These are phyloP conservation scores for Podarcis cretensis DNA, from an alignment of 2,113 vertebrate genomes.

Conservation along the genomic window DNA sequence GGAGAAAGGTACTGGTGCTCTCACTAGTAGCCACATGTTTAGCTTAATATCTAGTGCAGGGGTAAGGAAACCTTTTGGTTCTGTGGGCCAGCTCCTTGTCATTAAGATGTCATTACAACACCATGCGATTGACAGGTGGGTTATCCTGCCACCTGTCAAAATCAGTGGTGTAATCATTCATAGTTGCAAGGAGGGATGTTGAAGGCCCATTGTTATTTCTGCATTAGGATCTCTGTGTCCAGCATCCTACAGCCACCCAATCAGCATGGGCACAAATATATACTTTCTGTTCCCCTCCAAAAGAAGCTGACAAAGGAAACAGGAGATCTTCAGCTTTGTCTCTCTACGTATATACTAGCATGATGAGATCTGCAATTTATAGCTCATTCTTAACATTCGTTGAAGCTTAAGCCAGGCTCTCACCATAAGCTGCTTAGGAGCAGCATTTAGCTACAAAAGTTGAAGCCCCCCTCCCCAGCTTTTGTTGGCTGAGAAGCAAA, in stretches of 20 bases:
- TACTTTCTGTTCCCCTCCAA: neutral
- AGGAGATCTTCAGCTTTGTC: constrained; percentile 3
- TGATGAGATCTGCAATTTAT: constrained; percentile 5
- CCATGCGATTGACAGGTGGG: no score
- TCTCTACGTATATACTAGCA: neutral
- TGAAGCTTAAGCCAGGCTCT: neutral
- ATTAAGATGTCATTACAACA: no score
- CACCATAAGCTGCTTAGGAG: neutral
- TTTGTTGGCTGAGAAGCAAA: neutral
- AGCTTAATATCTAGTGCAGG: neutral
- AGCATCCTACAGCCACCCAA: neutral
- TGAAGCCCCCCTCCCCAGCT: neutral
- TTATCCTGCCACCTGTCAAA: no score
- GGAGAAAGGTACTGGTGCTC: neutral
- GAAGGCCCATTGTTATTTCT: no score
- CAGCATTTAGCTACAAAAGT: neutral
- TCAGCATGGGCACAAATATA: neutral
- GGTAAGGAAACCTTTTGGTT: no score
- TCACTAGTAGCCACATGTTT: neutral
- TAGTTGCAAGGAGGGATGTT: no score
- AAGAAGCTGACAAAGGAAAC: neutral
- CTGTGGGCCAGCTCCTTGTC: no score
- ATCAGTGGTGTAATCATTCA: no score
- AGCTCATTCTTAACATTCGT: constrained; percentile 11
- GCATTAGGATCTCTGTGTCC: no score